A percentile compares a stretch with the other conserved stretches of the same genome.
phyloP scores from a whole-genome alignment of 2,888 invertebrate species.

The Torymus auratus region DNA sequence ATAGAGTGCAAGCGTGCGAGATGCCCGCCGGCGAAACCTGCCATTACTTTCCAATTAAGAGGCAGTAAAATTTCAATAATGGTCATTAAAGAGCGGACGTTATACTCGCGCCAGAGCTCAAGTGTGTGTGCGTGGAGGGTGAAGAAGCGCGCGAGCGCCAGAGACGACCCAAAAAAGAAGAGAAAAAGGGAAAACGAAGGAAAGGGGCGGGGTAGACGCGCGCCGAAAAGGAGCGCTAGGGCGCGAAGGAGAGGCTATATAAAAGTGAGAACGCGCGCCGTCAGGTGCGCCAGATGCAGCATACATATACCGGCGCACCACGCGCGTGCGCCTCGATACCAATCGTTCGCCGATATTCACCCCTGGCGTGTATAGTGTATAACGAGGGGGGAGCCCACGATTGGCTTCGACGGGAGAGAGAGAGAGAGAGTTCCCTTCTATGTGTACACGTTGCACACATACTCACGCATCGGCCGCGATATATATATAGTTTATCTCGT shows the following conservation, averaged over 20 bases:
- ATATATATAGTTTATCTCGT: constrained; percentile 51
- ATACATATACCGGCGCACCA: constrained; percentile 69
- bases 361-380: constrained; percentile 54
- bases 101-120: constrained; percentile 58
- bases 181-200: constrained; percentile 54
- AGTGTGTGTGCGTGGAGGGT: constrained; percentile 18
- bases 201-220: constrained; percentile 56
- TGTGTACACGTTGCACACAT: too few species aligned
- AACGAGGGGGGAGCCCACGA: too few species aligned
- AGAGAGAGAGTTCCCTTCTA: too few species aligned
- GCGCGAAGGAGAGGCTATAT: constrained; percentile 44
- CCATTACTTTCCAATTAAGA: constrained; percentile 76
- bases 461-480: constrained; percentile 23
- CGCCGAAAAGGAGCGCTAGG: constrained; percentile 15
- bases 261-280: constrained; percentile 63
- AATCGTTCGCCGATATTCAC: constrained; percentile 73
- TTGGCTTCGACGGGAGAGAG: too few species aligned
- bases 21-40: constrained; percentile 62
- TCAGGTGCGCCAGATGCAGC: constrained; percentile 73
- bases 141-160: constrained; percentile 58
- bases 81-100: constrained; percentile 76
- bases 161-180: constrained; percentile 58
- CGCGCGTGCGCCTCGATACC: constrained; percentile 68
- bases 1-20: constrained; percentile 26
- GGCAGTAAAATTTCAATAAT: constrained; percentile 76